Evolutionary conservation across 2,888 invertebrate species (phyloP).

Genomic region (Acutogordius australiensis): DNA sequence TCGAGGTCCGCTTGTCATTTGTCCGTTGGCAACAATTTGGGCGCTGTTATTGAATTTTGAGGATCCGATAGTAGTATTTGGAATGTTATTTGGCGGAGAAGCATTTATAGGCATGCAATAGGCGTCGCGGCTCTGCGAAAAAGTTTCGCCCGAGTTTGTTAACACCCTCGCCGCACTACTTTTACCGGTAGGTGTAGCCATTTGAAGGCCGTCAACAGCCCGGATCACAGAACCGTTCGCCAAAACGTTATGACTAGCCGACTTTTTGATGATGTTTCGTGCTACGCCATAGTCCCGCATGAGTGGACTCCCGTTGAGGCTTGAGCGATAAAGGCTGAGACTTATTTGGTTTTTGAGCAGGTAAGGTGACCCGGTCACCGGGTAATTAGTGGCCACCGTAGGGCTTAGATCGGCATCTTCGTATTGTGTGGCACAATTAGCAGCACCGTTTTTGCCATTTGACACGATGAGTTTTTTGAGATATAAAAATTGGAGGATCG

Average conservation of each 20-base stretch:
- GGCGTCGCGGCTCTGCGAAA: too few relatives aligned
- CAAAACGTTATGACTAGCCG: background rate
- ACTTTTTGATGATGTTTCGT: background rate
- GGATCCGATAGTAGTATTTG: background rate
- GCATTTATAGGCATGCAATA: background rate
- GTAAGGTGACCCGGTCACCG: background rate
- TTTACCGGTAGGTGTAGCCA: background rate
- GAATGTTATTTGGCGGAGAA: background rate
- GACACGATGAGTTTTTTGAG: too few relatives aligned
- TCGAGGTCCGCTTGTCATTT: background rate
- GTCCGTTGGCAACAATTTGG: background rate
- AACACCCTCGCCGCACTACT: background rate
- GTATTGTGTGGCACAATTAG: too few relatives aligned
- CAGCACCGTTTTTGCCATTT: too few relatives aligned
- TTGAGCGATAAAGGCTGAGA: background rate
- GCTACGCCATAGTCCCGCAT: constrained; percentile 3
- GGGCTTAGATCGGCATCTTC: too few relatives aligned
- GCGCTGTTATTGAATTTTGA: background rate
- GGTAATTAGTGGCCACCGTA: too few relatives aligned
- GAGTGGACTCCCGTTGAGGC: background rate
- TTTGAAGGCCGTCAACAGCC: too few relatives aligned
- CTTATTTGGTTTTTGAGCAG: background rate
- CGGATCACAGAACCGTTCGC: too few relatives aligned
- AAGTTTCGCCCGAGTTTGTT: too few relatives aligned
- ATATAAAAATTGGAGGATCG: too few relatives aligned